A percentile compares a stretch with the other conserved stretches of the same genome.
Conservation (phyloP, 2,797 vertebrate species). For the Netta rufina region DNA sequence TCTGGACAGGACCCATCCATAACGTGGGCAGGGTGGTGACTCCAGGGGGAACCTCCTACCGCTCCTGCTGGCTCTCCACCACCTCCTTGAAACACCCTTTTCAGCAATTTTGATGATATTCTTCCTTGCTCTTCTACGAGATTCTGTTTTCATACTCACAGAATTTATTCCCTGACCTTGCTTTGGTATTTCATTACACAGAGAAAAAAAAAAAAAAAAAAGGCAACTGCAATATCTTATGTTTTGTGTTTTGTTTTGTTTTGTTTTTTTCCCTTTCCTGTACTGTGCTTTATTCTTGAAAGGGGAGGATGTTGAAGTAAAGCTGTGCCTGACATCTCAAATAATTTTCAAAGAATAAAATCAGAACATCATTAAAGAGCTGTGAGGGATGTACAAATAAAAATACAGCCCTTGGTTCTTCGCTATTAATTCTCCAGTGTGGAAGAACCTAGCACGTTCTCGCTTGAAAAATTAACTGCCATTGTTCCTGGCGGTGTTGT, state of each 20-base stretch:
- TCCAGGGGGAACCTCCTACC: not conserved
- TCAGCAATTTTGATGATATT: not conserved
- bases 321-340: not conserved
- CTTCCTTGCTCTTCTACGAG: not conserved
- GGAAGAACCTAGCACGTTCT: not conserved
- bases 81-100: not conserved
- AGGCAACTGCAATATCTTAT: not conserved
- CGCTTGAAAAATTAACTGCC: not conserved
- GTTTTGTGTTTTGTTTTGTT: not conserved
- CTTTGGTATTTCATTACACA: not conserved
- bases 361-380: not conserved
- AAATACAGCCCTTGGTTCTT: not conserved
- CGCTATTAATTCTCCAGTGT: not conserved
- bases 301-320: not conserved
- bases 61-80: not conserved
- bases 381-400: not conserved
- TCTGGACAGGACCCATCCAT: not conserved
- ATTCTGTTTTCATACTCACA: not conserved
- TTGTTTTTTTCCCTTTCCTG: not conserved
- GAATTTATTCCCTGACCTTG: slow-evolving; percentile 13
- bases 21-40: not conserved
- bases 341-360: not conserved
- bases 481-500: not conserved
- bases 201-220: not conserved
- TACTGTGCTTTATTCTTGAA: not conserved